phyloP scores from a whole-genome alignment of 2,888 invertebrate species.

The Cephonodes hylas region DNA sequence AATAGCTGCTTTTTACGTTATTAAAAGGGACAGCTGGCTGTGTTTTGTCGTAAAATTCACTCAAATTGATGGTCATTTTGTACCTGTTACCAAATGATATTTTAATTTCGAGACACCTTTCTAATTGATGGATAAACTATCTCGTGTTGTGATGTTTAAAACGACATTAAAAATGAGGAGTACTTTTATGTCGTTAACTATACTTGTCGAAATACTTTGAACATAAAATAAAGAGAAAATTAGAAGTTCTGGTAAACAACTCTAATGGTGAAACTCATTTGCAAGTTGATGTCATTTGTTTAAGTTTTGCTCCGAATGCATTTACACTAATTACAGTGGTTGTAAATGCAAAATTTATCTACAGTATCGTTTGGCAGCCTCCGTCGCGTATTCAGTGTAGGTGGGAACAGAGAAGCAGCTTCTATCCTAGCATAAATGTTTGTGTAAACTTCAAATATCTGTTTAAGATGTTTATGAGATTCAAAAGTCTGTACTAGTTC shows the following conservation, averaged over 20 bases:
- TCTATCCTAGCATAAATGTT: no score
- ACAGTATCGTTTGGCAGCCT: not conserved
- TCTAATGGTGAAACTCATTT: not conserved
- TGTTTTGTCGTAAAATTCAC: conserved; percentile 36
- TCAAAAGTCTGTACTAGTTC: no score
- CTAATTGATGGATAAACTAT: conserved; percentile 27
- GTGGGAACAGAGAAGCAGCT: no score
- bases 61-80: conserved; percentile 38
- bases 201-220: not conserved
- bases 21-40: conserved; percentile 34
- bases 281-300: not conserved
- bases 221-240: not conserved
- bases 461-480: no score
- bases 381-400: no score
- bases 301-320: not conserved
- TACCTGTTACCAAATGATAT: conserved; percentile 39
- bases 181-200: not conserved
- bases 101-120: conserved; percentile 45
- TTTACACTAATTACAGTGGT: not conserved
- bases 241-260: not conserved
- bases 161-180: conserved; percentile 4
- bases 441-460: no score
- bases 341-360: not conserved
- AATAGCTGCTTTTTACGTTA: conserved; percentile 26
- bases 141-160: conserved; percentile 14